Evolutionary conservation across 2,113 vertebrate genomes (phyloP).

Genomic region (Dromiciops gliroides): DNA sequence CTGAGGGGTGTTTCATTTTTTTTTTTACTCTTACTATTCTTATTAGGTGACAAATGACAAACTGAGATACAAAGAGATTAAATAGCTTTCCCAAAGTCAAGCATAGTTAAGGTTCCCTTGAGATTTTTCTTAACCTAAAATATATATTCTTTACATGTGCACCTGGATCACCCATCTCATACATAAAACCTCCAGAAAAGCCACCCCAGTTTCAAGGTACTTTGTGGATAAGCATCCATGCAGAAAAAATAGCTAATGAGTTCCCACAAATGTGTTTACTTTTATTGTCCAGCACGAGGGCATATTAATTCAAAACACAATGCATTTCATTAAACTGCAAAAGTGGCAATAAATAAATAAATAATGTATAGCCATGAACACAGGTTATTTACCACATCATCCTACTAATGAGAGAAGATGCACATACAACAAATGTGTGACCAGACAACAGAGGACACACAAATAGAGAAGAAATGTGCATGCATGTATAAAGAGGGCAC

Average conservation of each 20-base stretch:
- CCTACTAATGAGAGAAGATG: not conserved
- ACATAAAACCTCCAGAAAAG: not conserved
- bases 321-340: not conserved
- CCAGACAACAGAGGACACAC: not conserved
- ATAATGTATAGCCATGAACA: not conserved
- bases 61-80: not conserved
- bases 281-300: not conserved
- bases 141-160: not conserved
- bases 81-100: not conserved
- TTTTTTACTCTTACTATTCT: too few species aligned
- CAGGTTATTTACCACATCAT: not conserved
- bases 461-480: not conserved
- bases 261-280: not conserved
- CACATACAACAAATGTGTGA: not conserved
- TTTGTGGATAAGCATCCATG: not conserved
- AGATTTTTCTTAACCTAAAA: not conserved
- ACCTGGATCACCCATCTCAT: not conserved
- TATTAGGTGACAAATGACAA: not conserved
- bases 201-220: not conserved
- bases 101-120: not conserved
- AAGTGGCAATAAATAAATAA: not conserved
- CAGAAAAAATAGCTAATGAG: not conserved
- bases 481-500: not conserved
- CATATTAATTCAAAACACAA: not conserved
- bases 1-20: not conserved